Evolutionary conservation across 1,140 invertebrate species (phyloP), one percentile per base, ranked within the genome.

Genomic region (Diorhabda elongata): DNA sequence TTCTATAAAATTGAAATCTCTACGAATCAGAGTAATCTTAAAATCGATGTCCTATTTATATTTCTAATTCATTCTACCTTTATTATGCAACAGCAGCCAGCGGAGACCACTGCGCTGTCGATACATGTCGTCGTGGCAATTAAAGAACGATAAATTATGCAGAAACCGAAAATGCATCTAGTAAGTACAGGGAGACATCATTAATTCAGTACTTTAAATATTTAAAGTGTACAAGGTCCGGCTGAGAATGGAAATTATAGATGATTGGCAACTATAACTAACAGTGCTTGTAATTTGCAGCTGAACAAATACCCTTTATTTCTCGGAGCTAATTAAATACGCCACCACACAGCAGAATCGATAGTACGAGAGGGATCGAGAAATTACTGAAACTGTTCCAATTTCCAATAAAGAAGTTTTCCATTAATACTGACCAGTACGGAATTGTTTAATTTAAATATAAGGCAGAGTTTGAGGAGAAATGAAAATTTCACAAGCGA

Each of bases 221-320:
- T 75, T 75, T 75, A 73, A 75, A 61, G 61, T 69, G 61, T 61
- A 63, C 64, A 44, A 60, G 61, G 65, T 63, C 66, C 64, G 61
- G 70, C 68, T 58, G 68, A 60, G 69, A 69, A 65, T 70, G 73
- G 74, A 74, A 75, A 75, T 75, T 75, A 70, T 74, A 74, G 71
- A 74, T 74, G 74, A 75, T 75, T 73, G 74, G 74, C 73, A 75
- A 75, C 72, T 52, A n/a, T 52, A 69, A 75, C 26, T 75, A 75
- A 75, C 74, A 69, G 58, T 59, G 69, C 58, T 72, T 74, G 73
- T 73, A 76, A 76, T 73, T 74, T 76, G 73, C 75, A 73, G 69
- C 73, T 73, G 76, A 71, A 75, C 74, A 76, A 73, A 77, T 76
- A 76, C 70, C 74, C 71, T 77, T 75, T 77, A 77, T 76, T 76